phyloP scores from a whole-genome alignment of 2,888 invertebrate genomes.

The Corbicula japonica region DNA sequence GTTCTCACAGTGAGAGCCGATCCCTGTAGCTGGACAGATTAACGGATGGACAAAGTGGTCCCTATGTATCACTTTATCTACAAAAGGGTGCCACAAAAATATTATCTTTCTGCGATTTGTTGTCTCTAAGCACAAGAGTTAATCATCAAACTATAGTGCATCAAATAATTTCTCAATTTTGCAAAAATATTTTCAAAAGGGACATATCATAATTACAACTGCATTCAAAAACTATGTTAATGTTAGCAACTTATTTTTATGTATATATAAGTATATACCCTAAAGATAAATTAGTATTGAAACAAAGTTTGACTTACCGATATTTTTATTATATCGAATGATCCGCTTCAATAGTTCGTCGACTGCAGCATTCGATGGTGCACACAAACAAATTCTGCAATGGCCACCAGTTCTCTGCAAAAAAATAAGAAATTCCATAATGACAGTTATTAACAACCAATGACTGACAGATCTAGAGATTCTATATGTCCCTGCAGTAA shows the following conservation, averaged over 20 bases:
- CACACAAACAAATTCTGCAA: conserved; percentile 91
- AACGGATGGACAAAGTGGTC: too few relatives aligned
- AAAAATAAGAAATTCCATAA: too few relatives aligned
- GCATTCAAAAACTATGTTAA: neutral
- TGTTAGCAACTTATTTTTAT: neutral
- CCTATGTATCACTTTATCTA: too few relatives aligned
- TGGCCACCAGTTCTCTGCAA: conserved; percentile 65
- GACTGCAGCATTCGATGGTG: conserved; percentile 95
- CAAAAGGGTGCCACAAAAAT: too few relatives aligned
- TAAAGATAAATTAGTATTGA: neutral
- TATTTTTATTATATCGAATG: conserved; percentile 84
- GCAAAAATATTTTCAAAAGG: neutral
- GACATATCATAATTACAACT: neutral
- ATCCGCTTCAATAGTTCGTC: conserved; percentile 92
- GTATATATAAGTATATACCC: neutral
- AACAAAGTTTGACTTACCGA: neutral
- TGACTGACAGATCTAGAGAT: too few relatives aligned
- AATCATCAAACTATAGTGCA: neutral
- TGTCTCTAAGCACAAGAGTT: neutral
- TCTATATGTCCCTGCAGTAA: too few relatives aligned
- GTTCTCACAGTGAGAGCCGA: too few relatives aligned
- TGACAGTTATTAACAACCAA: too few relatives aligned
- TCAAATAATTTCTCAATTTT: neutral
- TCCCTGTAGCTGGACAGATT: too few relatives aligned
- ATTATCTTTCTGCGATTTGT: too few relatives aligned